Base-by-base conservation (phyloP, 2,888 invertebrate species). In the Drosophila putrida region DNA sequence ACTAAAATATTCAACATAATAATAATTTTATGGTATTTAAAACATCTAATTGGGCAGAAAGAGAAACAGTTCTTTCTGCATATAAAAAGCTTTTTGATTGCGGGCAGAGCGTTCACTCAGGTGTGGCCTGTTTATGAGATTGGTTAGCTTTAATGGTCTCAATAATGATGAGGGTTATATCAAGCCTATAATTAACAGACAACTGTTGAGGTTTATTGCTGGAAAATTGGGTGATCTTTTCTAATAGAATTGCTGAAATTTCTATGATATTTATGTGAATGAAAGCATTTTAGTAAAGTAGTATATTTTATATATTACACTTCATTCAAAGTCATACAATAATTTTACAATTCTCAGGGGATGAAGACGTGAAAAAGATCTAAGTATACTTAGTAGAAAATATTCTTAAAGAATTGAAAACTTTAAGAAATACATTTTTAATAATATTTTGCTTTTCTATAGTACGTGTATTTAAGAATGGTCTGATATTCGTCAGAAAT, bases 21-120 rank as follows among this genome's bases (percentile, higher is more conserved):
- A 57, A 80, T 74, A 64, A 74, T 86, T 82, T 82, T 66, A 82
- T 83, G 82, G 86, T 63, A 57, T 83, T 82, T 82, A 80, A 64
- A 83, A 67, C 53, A 46, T 66, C 65, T 88, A 83, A 83, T 83
- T 83, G 80, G 67, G 39, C 80, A 69, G 72, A 77, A 70, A 66
- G 39, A 47, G 57, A 50, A 39, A 57, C 35, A 68, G 38, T 68
- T 67, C 51, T 47, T 38, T 55, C 5, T 20, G 4, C n/a, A 43
- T 57, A 35, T 38, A 44, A 49, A 57, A 80, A 65, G 62, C 76
- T 54, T 71, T 69, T 65, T 66, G 44, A 8, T 20, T 49, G 2
- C 33, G 33, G 13, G 2, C 44, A 43, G 8, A 38, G 33, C 27
- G 33, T 13, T 60, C 59, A n/a, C 46, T 71, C 72, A 75, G 72